A percentile compares a stretch with the other conserved stretches of the same genome.
phyloP scores from a whole-genome alignment of 2,888 invertebrate species.

The Emesis castigata region DNA sequence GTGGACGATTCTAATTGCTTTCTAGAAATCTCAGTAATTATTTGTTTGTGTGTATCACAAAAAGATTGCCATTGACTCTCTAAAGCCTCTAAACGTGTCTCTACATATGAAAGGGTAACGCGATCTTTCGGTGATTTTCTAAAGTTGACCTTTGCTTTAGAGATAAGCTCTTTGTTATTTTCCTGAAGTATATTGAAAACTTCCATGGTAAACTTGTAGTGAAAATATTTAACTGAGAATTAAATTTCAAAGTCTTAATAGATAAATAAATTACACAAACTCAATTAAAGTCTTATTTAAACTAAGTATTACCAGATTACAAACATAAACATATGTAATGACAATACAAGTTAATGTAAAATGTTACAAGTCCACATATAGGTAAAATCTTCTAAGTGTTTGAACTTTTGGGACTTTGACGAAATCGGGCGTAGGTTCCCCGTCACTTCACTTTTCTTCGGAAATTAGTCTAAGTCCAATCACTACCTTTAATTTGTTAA shows the following conservation, averaged over 20 bases:
- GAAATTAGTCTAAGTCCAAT: not conserved
- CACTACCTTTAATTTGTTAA: not conserved
- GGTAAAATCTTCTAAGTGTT: not conserved
- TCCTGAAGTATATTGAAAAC: constrained; percentile 23
- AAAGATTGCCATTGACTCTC: constrained; percentile 27
- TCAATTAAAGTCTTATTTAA: too few species aligned
- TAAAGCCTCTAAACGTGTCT: constrained; percentile 30
- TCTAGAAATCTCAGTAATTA: constrained; percentile 16
- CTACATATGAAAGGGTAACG: constrained; percentile 12
- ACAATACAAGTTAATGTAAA: too few species aligned
- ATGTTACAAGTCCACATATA: too few species aligned
- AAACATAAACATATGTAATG: not conserved
- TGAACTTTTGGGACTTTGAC: not conserved
- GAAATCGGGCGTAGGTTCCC: not conserved
- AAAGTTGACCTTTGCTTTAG: constrained; percentile 22
- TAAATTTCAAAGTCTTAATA: too few species aligned
- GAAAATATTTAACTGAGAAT: too few species aligned
- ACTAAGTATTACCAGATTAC: not conserved
- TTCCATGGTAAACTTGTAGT: constrained; percentile 15
- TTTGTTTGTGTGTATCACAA: constrained; percentile 18
- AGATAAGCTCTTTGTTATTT: constrained; percentile 16
- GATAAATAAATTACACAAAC: too few species aligned
- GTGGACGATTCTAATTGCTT: constrained; percentile 10
- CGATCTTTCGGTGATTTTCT: constrained; percentile 29
- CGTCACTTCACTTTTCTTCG: not conserved